phyloP scores from a whole-genome alignment of 2,113 vertebrate genomes.

The Erythrocebus patas region DNA sequence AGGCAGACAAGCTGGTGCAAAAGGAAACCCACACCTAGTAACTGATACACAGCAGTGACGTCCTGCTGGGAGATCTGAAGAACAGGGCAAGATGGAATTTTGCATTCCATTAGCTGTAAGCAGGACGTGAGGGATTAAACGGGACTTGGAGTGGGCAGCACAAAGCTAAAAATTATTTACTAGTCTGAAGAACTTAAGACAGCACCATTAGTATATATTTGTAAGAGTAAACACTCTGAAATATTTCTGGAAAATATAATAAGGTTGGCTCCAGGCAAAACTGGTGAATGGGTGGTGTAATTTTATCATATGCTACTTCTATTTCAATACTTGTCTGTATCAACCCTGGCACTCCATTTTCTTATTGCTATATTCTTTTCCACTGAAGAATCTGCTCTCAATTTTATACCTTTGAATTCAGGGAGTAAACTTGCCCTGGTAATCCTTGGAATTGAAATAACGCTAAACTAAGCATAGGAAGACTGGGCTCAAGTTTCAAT shows the following conservation, averaged over 20 bases:
- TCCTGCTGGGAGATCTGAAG: conserved; percentile 50
- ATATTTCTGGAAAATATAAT: conserved; percentile 5
- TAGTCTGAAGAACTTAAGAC: conserved; percentile 4
- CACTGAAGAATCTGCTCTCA: background rate
- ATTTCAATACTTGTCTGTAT: background rate
- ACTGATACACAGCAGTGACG: conserved; percentile 53
- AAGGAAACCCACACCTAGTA: conserved; percentile 73
- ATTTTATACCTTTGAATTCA: conserved; percentile 1
- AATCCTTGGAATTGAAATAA: background rate
- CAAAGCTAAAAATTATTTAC: conserved; percentile 35
- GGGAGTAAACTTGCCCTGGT: background rate
- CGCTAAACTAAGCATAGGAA: background rate
- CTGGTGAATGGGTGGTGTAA: background rate
- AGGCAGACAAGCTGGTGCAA: conserved; percentile 64
- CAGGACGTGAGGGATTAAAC: conserved; percentile 56
- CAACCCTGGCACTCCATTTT: background rate
- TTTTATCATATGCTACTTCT: background rate
- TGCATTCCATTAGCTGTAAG: conserved; percentile 56
- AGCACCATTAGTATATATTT: background rate
- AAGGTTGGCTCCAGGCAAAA: background rate
- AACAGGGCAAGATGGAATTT: conserved; percentile 49
- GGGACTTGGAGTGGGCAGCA: conserved; percentile 9
- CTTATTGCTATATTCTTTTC: background rate
- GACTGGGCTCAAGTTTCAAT: background rate
- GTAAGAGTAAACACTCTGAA: background rate